Evolutionary conservation across 2,113 vertebrate species (phyloP).

Genomic region (Galeopterus variegatus): DNA sequence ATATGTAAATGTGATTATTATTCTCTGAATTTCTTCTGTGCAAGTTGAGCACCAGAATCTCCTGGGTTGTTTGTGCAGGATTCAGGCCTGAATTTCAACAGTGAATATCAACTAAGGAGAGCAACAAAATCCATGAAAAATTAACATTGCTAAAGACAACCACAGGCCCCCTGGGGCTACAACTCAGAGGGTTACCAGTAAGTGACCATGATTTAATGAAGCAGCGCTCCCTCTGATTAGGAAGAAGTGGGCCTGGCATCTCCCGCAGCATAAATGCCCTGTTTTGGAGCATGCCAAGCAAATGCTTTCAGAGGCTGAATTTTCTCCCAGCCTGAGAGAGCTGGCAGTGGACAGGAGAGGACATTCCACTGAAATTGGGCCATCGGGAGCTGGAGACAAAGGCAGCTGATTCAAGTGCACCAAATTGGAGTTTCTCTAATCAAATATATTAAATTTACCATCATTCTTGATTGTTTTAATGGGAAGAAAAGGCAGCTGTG

Average conservation of each 20-base stretch:
- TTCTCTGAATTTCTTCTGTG: conserved; percentile 45
- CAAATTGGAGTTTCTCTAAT: conserved; percentile 71
- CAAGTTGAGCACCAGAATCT: not conserved
- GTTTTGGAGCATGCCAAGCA: conserved; percentile 55
- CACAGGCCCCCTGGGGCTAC: not conserved
- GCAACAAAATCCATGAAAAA: conserved; percentile 40
- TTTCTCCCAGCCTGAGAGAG: conserved; percentile 56
- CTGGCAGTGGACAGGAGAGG: conserved; percentile 69
- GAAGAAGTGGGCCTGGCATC: conserved; percentile 35
- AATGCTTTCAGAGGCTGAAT: not conserved
- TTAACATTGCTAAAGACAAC: conserved; percentile 46
- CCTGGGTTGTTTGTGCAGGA: not conserved
- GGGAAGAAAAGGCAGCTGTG: conserved; percentile 81
- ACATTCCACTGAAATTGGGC: conserved; percentile 68
- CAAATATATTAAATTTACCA: conserved; percentile 77
- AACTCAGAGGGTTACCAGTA: conserved; percentile 21
- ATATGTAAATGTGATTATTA: conserved; percentile 52
- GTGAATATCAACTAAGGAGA: not conserved
- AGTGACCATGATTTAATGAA: conserved; percentile 62
- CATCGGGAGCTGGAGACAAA: conserved; percentile 62
- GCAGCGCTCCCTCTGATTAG: conserved; percentile 44
- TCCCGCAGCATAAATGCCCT: not conserved
- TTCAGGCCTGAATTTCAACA: not conserved
- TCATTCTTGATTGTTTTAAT: conserved; percentile 79
- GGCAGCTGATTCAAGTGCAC: conserved; percentile 62